phyloP scores from a whole-genome alignment of 2,797 vertebrate species.

The Champsocephalus esox region DNA sequence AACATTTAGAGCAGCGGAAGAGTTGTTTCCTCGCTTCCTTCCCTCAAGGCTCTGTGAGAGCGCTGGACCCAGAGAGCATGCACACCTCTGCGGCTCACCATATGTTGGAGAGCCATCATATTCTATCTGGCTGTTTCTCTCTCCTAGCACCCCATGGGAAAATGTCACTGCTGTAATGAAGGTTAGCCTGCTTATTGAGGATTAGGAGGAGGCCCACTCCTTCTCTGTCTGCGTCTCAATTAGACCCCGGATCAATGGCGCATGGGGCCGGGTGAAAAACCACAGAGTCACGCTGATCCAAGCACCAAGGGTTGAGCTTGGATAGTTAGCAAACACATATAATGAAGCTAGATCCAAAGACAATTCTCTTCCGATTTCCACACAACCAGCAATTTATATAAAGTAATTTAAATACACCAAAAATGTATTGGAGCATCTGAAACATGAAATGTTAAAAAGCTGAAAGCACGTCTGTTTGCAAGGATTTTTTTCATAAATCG shows the following conservation, averaged over 20 bases:
- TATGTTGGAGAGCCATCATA: slow-evolving; percentile 57
- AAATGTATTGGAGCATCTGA: neutral
- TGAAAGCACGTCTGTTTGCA: neutral
- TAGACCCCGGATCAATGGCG: slow-evolving; percentile 71
- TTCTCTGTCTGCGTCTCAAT: slow-evolving; percentile 68
- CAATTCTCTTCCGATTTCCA: neutral
- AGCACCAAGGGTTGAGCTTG: slow-evolving; percentile 14
- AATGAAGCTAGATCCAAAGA: neutral
- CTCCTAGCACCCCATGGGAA: slow-evolving; percentile 60
- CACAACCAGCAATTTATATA: neutral
- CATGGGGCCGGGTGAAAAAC: slow-evolving; percentile 48
- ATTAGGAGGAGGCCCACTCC: slow-evolving; percentile 65
- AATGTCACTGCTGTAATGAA: slow-evolving; percentile 76
- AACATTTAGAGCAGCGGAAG: slow-evolving; percentile 7
- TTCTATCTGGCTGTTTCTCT: slow-evolving; percentile 47
- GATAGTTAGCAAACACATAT: slow-evolving; percentile 9
- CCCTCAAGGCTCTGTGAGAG: slow-evolving; percentile 44
- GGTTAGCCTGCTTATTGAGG: slow-evolving; percentile 75
- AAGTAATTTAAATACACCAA: neutral
- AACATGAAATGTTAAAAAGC: neutral
- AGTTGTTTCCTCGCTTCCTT: slow-evolving; percentile 17
- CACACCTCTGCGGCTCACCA: slow-evolving; percentile 40
- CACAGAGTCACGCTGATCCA: slow-evolving; percentile 37
- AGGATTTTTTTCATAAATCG: neutral
- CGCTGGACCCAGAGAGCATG: slow-evolving; percentile 32